Evolutionary conservation across 2,888 invertebrate species (phyloP).

Genomic region (Parnassius mnemosyne): DNA sequence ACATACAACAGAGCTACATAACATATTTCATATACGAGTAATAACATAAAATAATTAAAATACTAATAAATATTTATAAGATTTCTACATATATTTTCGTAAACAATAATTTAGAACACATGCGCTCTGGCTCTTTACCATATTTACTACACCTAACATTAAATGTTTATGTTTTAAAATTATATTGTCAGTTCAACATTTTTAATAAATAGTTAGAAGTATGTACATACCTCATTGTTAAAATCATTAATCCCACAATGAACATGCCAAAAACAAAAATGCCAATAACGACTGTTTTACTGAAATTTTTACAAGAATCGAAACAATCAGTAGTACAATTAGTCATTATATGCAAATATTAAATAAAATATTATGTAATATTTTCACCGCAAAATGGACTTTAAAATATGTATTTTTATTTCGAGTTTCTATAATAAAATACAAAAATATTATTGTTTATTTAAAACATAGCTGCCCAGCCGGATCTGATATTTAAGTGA

Average conservation of each 20-base stretch:
- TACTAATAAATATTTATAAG: conserved; percentile 9
- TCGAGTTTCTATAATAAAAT: no score
- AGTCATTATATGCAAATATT: no score
- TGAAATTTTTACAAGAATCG: no score
- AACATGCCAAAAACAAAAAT: conserved; percentile 3
- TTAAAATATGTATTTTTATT: no score
- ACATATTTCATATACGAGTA: background rate
- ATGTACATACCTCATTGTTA: background rate
- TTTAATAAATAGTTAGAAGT: background rate
- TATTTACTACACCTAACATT: conserved; percentile 10
- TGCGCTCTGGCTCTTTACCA: conserved; percentile 2
- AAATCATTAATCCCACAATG: conserved; percentile 1
- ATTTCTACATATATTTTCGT: conserved; percentile 8
- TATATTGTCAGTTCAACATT: background rate
- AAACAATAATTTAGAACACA: background rate
- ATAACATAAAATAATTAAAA: conserved; percentile 7
- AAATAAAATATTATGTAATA: no score
- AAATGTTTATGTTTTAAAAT: background rate
- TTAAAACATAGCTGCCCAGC: no score
- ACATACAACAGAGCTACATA: conserved; percentile 27
- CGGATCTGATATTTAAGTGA: no score
- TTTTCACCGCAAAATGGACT: no score
- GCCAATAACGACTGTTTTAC: no score
- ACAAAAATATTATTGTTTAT: no score
- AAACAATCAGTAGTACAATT: no score